A percentile compares a stretch with the other conserved stretches of the same genome.
Evolutionary conservation across 1,140 invertebrate genomes (phyloP).

Genomic region (Zaprionus taronus): DNA sequence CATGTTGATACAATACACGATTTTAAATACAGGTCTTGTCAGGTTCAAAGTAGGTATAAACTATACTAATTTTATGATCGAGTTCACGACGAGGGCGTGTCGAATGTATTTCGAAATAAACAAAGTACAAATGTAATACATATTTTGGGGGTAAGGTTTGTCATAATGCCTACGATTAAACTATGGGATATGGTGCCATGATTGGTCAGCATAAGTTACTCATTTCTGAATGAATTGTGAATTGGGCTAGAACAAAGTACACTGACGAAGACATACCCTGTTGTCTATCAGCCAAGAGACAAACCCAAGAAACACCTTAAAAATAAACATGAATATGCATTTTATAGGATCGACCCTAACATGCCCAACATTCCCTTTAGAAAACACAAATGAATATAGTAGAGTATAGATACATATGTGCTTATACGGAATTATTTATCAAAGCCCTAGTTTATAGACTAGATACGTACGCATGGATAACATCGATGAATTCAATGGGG

Average conservation of each 20-base stretch:
- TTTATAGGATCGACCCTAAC: background rate
- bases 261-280: background rate
- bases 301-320: background rate
- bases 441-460: background rate
- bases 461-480: background rate
- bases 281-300: background rate
- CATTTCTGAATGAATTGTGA: too few relatives aligned
- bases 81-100: too few relatives aligned
- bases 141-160: too few relatives aligned
- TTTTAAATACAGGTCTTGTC: background rate
- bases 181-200: too few relatives aligned
- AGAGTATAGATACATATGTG: slow-evolving; percentile 2
- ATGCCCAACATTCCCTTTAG: too few relatives aligned
- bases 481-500: background rate
- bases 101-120: too few relatives aligned
- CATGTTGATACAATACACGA: background rate
- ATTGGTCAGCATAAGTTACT: too few relatives aligned
- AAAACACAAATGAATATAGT: background rate
- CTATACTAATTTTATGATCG: too few relatives aligned
- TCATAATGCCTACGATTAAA: too few relatives aligned
- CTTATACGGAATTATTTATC: slow-evolving; percentile 15
- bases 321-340: background rate
- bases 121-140: too few relatives aligned
- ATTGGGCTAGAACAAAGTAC: too few relatives aligned
- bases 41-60: background rate